A percentile compares a stretch with the other conserved stretches of the same genome.
Evolutionary conservation across 2,797 vertebrate species (phyloP).

Genomic region (Acanthiza pusilla): DNA sequence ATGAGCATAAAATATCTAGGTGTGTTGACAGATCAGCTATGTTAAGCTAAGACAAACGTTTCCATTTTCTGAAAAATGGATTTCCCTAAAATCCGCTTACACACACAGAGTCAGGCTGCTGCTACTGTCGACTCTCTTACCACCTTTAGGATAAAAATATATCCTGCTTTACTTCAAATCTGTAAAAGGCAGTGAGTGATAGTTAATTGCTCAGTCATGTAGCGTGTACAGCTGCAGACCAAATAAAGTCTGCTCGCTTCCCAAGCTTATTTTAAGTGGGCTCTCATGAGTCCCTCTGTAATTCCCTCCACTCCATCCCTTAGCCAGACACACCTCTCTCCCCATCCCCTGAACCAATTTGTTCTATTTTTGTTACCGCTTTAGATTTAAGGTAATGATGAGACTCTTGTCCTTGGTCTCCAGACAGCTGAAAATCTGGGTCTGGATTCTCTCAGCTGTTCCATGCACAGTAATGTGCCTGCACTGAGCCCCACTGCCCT

Average conservation of each 20-base stretch:
- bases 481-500: background rate
- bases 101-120: background rate
- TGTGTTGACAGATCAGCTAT: background rate
- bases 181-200: background rate
- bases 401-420: constrained; percentile 15
- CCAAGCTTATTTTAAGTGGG: background rate
- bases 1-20: background rate
- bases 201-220: constrained; percentile 44
- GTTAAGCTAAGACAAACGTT: background rate
- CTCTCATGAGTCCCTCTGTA: background rate
- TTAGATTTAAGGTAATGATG: background rate
- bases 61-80: background rate
- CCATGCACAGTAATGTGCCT: background rate
- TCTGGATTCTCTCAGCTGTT: background rate
- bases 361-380: background rate
- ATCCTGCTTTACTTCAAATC: background rate
- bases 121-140: background rate
- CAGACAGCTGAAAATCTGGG: constrained; percentile 23
- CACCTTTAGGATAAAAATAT: background rate
- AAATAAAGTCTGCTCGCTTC: background rate
- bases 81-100: background rate
- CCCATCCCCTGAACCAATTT: background rate
- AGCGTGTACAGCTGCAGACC: background rate
- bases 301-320: background rate
- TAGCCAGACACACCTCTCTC: background rate